These are phyloP conservation scores for Tetrapedia diversipes DNA, from an alignment of 2,888 invertebrate species.

Conservation along the genomic window DNA sequence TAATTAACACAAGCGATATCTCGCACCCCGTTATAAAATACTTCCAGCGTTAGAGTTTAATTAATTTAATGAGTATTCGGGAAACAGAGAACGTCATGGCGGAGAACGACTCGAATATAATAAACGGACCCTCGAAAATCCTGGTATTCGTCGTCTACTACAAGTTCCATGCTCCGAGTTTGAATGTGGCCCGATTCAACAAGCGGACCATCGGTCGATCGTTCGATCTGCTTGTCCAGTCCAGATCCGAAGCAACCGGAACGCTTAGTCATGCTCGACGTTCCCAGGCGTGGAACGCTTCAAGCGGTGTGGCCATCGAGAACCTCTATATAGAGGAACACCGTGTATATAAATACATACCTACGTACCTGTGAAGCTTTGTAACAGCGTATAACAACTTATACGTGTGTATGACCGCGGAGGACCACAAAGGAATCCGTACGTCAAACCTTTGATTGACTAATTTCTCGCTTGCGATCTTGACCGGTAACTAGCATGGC, in stretches of 20 bases:
- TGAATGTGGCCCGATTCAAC: slow-evolving; percentile 65
- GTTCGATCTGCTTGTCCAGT: slow-evolving; percentile 67
- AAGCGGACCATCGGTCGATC: slow-evolving; percentile 62
- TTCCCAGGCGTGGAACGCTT: slow-evolving; percentile 70
- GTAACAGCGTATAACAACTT: slow-evolving; percentile 35
- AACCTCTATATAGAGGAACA: slow-evolving; percentile 35
- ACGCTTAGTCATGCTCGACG: slow-evolving; percentile 74
- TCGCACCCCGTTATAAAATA: too few relatives aligned
- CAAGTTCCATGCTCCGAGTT: slow-evolving; percentile 46
- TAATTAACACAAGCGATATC: too few relatives aligned
- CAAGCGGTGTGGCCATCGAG: slow-evolving; percentile 54
- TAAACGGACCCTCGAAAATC: slow-evolving; percentile 34
- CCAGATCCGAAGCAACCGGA: slow-evolving; percentile 65
- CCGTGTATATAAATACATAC: slow-evolving; percentile 13
- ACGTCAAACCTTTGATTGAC: background rate
- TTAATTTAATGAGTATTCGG: slow-evolving; percentile 12
- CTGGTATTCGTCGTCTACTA: slow-evolving; percentile 38
- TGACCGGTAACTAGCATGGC: too few relatives aligned
- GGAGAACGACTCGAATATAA: slow-evolving; percentile 31
- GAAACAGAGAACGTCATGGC: background rate
- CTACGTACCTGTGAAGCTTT: slow-evolving; percentile 18
- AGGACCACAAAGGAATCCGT: slow-evolving; percentile 20
- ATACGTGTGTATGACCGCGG: slow-evolving; percentile 6
- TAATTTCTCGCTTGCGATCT: background rate
- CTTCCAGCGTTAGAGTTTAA: background rate